phyloP scores from a whole-genome alignment of 2,113 vertebrate genomes.

The Tor tambroides region DNA sequence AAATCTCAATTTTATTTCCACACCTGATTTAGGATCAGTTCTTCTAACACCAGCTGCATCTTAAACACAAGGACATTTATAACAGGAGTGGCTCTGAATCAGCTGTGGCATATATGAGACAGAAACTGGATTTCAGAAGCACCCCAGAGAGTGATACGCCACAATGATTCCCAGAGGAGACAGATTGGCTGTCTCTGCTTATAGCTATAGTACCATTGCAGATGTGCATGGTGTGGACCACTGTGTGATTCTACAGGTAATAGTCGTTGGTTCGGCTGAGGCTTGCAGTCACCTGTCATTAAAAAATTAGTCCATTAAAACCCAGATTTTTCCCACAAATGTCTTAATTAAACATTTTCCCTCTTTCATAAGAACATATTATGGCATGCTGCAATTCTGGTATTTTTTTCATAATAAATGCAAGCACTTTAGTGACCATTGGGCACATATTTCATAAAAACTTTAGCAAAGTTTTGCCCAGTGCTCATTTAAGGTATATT shows the following conservation, averaged over 20 bases:
- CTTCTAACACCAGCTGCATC: slow-evolving; percentile 14
- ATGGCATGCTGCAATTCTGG: no score
- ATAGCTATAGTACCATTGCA: slow-evolving; percentile 1
- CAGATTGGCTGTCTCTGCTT: background rate
- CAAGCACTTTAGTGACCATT: background rate
- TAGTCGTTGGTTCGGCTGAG: background rate
- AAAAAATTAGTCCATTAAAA: background rate
- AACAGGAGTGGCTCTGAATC: background rate
- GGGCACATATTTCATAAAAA: background rate
- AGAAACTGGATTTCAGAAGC: slow-evolving; percentile 23
- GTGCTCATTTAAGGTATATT: background rate
- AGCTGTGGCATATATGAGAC: background rate
- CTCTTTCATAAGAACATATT: background rate
- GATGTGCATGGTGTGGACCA: background rate
- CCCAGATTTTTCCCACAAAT: background rate
- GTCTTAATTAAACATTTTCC: background rate
- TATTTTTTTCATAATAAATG: background rate
- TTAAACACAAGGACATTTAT: slow-evolving; percentile 29
- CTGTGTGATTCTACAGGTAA: slow-evolving; percentile 2
- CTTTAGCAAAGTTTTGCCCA: no score
- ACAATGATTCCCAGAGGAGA: slow-evolving; percentile 27
- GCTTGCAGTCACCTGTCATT: background rate
- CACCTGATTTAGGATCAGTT: slow-evolving; percentile 32
- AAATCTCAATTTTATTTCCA: slow-evolving; percentile 9
- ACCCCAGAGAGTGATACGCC: slow-evolving; percentile 35